Base-by-base conservation (phyloP, 2,113 vertebrate genomes). In the Callipepla californica region DNA sequence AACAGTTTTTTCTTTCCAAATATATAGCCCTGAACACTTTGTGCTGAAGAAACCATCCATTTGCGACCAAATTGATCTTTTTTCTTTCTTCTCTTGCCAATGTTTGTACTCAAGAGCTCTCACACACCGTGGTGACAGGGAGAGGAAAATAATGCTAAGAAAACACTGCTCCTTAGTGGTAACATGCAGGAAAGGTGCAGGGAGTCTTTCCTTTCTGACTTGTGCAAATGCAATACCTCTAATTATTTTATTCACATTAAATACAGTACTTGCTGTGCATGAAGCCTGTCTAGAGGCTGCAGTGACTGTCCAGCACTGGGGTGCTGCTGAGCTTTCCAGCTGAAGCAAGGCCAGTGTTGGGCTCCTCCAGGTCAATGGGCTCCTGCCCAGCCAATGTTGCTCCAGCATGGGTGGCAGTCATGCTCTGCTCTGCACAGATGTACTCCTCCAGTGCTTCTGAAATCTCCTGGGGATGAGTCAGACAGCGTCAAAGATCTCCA, bases 281-380 rank as follows among this genome's bases (percentile, higher is more conserved):
- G 0, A n/a, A 69, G 80, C 53, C 68, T 87, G 57, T 73, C 72
- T 40, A 50, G 20, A 14, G 6, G 32, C 20, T 86, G 61, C 44
- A 51, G 47, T 87, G 51, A 59, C 79, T 74, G 63, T 26, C 15
- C 72, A 69, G 40, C 2, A 6, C 85, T 6, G 25, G 11, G 5
- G 30, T 18, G 17, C 26, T 63, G 57, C 73, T 50, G 53, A 82
- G 67, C 48, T 85, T 48, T 66, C 68, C 59, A 81, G 66, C 78
- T 81, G 45, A 93, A 92, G n/a, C 40, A 66, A 50, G n/a, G 63
- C 63, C 77, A 94, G 17, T 20, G 17, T 6, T n/a, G 7, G 1
- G 0, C 5, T 55, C 11, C 73, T 62, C 32, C 38, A 44, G 51
- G 25, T 17, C 0, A 0, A 34, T 3, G 21, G 61, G 61, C 25